These are phyloP conservation scores for Lytechinus variegatus DNA, from an alignment of 35 echinoderm and acorn worm genomes.

Conservation along the genomic window DNA sequence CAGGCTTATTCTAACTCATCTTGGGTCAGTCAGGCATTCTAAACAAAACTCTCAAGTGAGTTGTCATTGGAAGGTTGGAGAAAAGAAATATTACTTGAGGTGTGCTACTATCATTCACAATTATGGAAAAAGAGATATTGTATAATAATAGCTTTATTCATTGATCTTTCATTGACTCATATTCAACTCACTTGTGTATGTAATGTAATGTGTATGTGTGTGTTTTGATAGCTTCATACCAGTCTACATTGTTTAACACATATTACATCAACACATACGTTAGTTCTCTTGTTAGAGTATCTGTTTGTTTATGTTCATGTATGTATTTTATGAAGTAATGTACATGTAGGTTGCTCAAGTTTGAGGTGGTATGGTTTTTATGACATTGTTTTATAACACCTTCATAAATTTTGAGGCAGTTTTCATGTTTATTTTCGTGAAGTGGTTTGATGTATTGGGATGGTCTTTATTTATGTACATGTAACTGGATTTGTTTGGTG, in stretches of 20 bases:
- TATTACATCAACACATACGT: background rate
- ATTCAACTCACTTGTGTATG: background rate
- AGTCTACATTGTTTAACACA: background rate
- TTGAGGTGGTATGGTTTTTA: background rate
- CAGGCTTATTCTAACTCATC: too few relatives aligned
- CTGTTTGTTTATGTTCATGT: background rate
- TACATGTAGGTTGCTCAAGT: background rate
- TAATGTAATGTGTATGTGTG: background rate
- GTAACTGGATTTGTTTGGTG: background rate
- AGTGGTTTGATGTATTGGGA: background rate
- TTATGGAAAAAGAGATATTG: too few relatives aligned
- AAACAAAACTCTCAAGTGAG: too few relatives aligned
- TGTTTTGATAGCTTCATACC: background rate
- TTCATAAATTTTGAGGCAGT: background rate
- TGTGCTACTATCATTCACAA: too few relatives aligned
- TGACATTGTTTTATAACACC: background rate
- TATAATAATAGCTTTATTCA: too few relatives aligned
- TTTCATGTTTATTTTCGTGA: background rate
- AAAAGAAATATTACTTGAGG: too few relatives aligned
- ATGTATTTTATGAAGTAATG: background rate
- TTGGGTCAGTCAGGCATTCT: too few relatives aligned
- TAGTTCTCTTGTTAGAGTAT: background rate
- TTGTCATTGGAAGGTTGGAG: too few relatives aligned
- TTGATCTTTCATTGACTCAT: background rate
- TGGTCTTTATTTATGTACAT: background rate